Evolutionary conservation across 2,797 vertebrate species (phyloP).

Genomic region (Fistularia tabacaria): DNA sequence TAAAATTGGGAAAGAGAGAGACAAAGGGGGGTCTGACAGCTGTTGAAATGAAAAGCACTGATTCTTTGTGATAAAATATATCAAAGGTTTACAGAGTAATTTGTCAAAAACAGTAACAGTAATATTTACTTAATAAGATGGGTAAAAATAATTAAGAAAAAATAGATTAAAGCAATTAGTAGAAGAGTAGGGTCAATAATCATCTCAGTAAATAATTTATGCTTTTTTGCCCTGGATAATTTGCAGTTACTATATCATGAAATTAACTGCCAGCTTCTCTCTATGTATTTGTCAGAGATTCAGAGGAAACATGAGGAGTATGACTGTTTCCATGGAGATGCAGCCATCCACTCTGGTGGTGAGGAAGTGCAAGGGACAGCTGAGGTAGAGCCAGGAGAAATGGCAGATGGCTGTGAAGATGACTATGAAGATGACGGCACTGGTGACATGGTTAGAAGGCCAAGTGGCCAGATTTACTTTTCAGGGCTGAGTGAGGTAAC

Average conservation of each 20-base stretch:
- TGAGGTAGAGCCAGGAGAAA: slow-evolving; percentile 87
- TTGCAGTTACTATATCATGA: not conserved
- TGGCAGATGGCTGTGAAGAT: slow-evolving; percentile 89
- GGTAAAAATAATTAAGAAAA: slow-evolving; percentile 11
- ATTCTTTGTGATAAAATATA: no score
- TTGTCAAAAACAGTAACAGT: no score
- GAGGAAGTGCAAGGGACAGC: slow-evolving; percentile 81
- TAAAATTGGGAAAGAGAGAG: not conserved
- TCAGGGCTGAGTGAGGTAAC: no score
- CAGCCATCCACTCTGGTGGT: slow-evolving; percentile 81
- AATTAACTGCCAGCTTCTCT: slow-evolving; percentile 14
- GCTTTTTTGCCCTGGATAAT: slow-evolving; percentile 7
- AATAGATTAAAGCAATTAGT: not conserved
- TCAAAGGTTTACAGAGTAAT: no score
- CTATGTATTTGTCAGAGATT: slow-evolving; percentile 68
- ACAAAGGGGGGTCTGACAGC: slow-evolving; percentile 4
- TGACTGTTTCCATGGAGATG: slow-evolving; percentile 85
- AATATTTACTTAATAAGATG: no score
- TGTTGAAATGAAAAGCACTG: slow-evolving; percentile 13
- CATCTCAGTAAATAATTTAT: no score
- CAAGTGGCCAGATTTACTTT: slow-evolving; percentile 1
- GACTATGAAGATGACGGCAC: slow-evolving; percentile 91
- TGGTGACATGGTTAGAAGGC: slow-evolving; percentile 82
- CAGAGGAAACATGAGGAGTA: slow-evolving; percentile 89
- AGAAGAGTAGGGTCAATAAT: no score